Evolutionary conservation across 2,888 invertebrate species (phyloP), one percentile per base, ranked within the genome.

Genomic region (Cylindroiulus punctatus): DNA sequence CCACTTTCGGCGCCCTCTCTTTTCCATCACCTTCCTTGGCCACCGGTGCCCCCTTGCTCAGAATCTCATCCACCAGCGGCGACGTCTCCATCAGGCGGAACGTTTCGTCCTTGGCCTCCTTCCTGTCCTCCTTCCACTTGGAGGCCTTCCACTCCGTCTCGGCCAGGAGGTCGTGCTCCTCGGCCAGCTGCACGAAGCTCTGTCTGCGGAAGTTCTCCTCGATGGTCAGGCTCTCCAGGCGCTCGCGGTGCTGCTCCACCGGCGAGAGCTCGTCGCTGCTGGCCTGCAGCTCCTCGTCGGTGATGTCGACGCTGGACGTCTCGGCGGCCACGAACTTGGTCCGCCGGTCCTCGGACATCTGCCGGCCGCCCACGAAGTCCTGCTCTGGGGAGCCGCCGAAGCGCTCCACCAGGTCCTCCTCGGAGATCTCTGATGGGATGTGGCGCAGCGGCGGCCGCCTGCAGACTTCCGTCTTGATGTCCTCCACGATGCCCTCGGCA

Each of bases 261-360:
- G 86, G 88, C 36, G 85, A 86, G 57, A 83, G 81, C 57, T 94
- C 94, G 90, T 94, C 94, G 90, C 94, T 94, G 83, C 87, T 87
- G n/a, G 86, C 87, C 89, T 93, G 93, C 88, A 95, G 92, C 90
- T 95, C 95, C 92, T 95, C 95, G 88, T 93, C 93, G 19, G 93
- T 93, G 89, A 87, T 92, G 90, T 93, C 93, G 90, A 93, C 91
- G 88, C 93, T 93, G 0, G 93, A 92, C 10, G 92, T 91, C 40
- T 92, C 92, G 87, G 92, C 92, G 57, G 42, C 17, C 42, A 40
- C 83, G 52, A 85, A 44, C 90, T 91, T 87, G 14, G 22, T 36
- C 26, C 76, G 42, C n/a, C 26, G 30, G 44, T 85, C 85, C 40
- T 85, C 81, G 19, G 30, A 40, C 14, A 30, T 10, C 36, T 86